Evolutionary conservation across 2,888 invertebrate species (phyloP), one percentile per base, ranked within the genome.

Genomic region (Chaitophorus viminalis): DNA sequence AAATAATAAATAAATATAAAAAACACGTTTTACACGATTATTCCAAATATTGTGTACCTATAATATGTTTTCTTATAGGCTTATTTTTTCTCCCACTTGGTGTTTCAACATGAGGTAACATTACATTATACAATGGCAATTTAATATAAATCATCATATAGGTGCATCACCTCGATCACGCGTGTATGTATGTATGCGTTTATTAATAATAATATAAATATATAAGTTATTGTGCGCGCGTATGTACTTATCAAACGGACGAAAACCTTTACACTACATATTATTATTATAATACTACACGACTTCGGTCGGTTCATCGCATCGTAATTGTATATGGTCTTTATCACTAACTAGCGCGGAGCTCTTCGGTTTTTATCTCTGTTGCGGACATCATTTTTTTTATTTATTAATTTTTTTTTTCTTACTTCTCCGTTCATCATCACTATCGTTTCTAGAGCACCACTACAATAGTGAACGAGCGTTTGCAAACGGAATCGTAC

Each of bases 361-460:
- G 33, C 72, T 33, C 72, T 72, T 31, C 72, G 33, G 72, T 72
- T n/a, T 65, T n/a, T 65, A 65, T 79, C 46, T 60, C 36, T n/a
- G 18, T 79, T n/a, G 18, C n/a, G 65, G 79, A 36, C 31, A 17
- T 74, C 29, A 21, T 14, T 8, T 70, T 70, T 29, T 70, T 65
- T 60, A 25, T 74, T 4, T 36, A 25, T 25, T 9, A 74, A 9
- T 39, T 75, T 75, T 39, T 75, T 9, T 29, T 39, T 39, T 39
- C 11, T 4, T 6, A 39, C n/a, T n/a, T 52, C 29, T n/a, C 25
- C 76, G n/a, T 21, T 21, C 14, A 1, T 52, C 76, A 14, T 11
- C 39, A 39, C 11, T 39, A 39, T 29, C 76, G 17, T 17, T 25
- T 25, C 36, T 36, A 36, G 33, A 36, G 36, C 70, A 17, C 17